Evolutionary conservation across 2,797 vertebrate genomes (phyloP), one percentile per base, ranked within the genome.

Genomic region (Schizopygopsis malacanthus): DNA sequence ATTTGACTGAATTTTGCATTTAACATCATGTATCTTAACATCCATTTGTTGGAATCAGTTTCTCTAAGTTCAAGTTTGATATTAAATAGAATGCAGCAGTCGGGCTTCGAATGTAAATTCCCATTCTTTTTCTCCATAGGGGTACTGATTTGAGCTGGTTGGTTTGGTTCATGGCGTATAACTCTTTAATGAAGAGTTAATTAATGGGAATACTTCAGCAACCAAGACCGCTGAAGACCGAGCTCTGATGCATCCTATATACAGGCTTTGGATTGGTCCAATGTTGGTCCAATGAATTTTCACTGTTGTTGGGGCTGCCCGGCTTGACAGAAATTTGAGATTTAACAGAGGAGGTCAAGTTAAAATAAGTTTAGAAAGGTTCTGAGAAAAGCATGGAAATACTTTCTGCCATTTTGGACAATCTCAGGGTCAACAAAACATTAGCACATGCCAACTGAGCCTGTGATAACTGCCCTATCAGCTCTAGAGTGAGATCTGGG

Each of bases 381-480:
- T 83, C 67, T 28, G 25, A 43, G 22, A 61, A 39, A 63, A 80
- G 18, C 28, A 22, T 11, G 3, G 9, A 39, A 72, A n/a, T 28
- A 15, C 71, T 75, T 43, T 84, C 52, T 54, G 50, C 67, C 65
- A 71, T 79, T 71, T 79, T 33, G 50, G 50, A 54, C 50, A 37
- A 61, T 73, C 67, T 59, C 20, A 73, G 45, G 41, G 84, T 73
- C 83, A 85, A 43, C 77, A 59, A 87, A 84, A 77, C 50, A 56
- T 69, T 37, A 75, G 25, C 15, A 59, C 25, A 39, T 84, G 82
- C 61, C 72, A 45, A 45, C 39, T 18, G 9, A 77, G 63, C 79
- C 63, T 61, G 67, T 76, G 79, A 85, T 76, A 87, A 85, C 77
- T 61, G 78, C 50, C 56, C 67, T 81, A 80, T 84, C 56, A 37